Conservation (phyloP, 2,113 vertebrate genomes). For the Noctilio leporinus region DNA sequence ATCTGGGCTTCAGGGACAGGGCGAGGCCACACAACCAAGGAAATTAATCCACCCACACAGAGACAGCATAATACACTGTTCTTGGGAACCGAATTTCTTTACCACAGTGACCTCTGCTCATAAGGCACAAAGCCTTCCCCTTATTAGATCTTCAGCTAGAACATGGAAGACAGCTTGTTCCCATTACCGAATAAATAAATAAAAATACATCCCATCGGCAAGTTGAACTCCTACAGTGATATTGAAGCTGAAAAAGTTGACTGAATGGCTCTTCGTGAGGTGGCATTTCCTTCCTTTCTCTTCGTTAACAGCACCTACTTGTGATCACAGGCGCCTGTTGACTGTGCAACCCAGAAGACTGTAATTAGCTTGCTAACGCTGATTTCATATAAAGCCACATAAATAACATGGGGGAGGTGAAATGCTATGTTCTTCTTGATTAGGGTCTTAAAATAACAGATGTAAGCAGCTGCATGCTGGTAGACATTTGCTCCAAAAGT, state of each 20-base stretch:
- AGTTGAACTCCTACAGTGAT: constrained; percentile 42
- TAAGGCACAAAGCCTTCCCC: constrained; percentile 12
- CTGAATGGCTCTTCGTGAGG: not conserved
- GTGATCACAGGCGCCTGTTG: constrained; percentile 48
- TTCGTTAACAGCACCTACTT: constrained; percentile 58
- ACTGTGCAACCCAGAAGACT: constrained; percentile 40
- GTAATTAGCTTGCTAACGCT: constrained; percentile 74
- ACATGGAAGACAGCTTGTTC: constrained; percentile 26
- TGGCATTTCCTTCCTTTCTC: constrained; percentile 54
- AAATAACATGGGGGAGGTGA: constrained; percentile 67
- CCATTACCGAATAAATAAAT: not conserved
- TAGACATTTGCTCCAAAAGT: constrained; percentile 52
- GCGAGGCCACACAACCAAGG: not conserved
- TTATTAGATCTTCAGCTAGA: constrained; percentile 27
- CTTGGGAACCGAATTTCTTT: not conserved
- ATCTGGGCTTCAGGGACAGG: not conserved
- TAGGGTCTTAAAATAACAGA: constrained; percentile 74
- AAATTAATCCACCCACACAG: not conserved
- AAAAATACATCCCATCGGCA: not conserved
- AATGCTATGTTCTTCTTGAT: constrained; percentile 59
- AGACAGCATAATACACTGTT: not conserved
- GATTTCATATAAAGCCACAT: constrained; percentile 69
- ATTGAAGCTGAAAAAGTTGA: constrained; percentile 51
- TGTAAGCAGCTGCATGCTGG: constrained; percentile 49
- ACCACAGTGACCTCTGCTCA: not conserved